Evolutionary conservation across 2,888 invertebrate species (phyloP).

Genomic region (Ophion ellenae): DNA sequence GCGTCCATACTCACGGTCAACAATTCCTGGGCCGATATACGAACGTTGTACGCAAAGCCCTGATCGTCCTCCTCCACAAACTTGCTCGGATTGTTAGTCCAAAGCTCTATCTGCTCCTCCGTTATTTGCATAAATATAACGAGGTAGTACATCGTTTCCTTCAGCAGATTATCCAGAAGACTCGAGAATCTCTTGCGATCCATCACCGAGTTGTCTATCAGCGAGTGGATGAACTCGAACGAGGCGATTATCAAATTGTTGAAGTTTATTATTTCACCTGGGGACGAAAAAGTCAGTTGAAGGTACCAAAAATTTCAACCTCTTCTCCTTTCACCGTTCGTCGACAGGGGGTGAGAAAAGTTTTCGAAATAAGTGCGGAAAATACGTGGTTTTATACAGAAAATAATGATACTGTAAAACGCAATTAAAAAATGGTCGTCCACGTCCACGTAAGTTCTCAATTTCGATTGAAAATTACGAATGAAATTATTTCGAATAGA

Average conservation of each 20-base stretch:
- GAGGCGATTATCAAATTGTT: slow-evolving; percentile 88
- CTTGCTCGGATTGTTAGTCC: slow-evolving; percentile 87
- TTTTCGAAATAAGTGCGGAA: neutral
- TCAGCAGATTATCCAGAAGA: slow-evolving; percentile 86
- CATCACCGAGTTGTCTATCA: slow-evolving; percentile 86
- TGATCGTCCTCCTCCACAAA: slow-evolving; percentile 90
- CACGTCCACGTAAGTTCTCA: neutral
- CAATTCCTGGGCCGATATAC: slow-evolving; percentile 88
- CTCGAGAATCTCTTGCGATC: slow-evolving; percentile 86
- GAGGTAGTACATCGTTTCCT: slow-evolving; percentile 88
- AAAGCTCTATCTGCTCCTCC: slow-evolving; percentile 87
- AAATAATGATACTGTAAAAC: neutral
- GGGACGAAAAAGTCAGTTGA: slow-evolving; percentile 21
- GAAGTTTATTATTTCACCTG: slow-evolving; percentile 87
- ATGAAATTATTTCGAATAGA: too few species aligned
- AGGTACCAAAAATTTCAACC: neutral
- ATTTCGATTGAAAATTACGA: neutral
- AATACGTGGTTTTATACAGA: neutral
- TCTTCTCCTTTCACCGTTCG: slow-evolving; percentile 7
- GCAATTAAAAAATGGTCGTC: neutral
- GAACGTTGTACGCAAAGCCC: slow-evolving; percentile 87
- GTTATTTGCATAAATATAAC: slow-evolving; percentile 89
- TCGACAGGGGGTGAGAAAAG: neutral
- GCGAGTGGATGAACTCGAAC: slow-evolving; percentile 88
- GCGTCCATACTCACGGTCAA: slow-evolving; percentile 83